Base-by-base conservation (phyloP, 2,888 invertebrate species). In the Amblyjoppa proteus region DNA sequence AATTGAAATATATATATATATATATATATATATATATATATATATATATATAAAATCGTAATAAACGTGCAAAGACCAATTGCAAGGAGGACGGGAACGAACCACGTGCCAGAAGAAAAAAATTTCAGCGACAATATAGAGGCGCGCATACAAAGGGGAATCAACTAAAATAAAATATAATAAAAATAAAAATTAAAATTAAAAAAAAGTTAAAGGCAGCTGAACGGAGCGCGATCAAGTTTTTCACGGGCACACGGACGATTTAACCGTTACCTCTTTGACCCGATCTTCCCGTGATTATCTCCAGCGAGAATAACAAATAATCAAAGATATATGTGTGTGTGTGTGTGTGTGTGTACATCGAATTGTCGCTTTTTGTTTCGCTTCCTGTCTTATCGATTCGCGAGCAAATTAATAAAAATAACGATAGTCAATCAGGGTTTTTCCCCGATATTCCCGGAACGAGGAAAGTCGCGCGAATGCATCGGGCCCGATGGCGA, bases 251-350 rank as follows among this genome's bases (percentile, higher is more conserved):
- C 58, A 38, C 58, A 38, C 38, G 56, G n/a, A 61, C 68, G 64
- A 76, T n/a, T 66, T 70, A 28, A 81, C 84, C 84, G 84, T 81
- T 84, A 84, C 84, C 76, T 16, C 80, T 76, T 71, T 66, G 76
- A 84, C 75, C 75, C 80, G 80, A 76, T 75, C 75, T 70, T 49
- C 66, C 76, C 58, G 84, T 73, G 80, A 76, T 73, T 80, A 80
- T 51, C 71, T 1, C 53, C 28, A 69, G n/a, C 3, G 16, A 69
- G 56, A 58, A 68, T 45, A 56, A 69, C 34, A 9, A 9, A 20
- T 28, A 49, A 49, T 13, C 28, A 9, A 45, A 3, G n/a, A 69
- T n/a, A 58, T 41, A 16, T 4, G 45, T 49, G 16, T 3, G 11
- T 41, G 1, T 20, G 1, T n/a, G 58, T 41, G 16, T 4, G 45